Conservation (phyloP, 2,888 invertebrate genomes). For the Digitonthophagus gazella region DNA sequence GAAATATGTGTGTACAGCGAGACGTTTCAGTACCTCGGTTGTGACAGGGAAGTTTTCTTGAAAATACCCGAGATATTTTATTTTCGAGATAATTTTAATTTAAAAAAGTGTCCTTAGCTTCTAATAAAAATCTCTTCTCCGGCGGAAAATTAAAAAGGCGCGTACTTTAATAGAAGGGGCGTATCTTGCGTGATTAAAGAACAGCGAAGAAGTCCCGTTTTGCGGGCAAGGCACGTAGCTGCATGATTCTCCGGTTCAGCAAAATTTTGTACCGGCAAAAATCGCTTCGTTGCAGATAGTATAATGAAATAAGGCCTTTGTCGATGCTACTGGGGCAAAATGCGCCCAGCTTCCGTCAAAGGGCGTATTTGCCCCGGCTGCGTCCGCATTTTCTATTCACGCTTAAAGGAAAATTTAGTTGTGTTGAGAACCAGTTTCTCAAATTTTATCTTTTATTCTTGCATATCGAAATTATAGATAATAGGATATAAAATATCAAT, state of each 20-base stretch:
- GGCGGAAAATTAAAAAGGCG: background rate
- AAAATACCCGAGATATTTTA: no score
- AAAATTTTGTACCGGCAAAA: background rate
- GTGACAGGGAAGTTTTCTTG: background rate
- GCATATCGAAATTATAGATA: no score
- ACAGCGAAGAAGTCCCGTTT: background rate
- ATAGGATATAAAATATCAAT: no score
- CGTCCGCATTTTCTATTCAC: background rate
- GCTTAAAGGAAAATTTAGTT: background rate
- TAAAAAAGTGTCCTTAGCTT: no score
- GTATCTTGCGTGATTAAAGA: background rate
- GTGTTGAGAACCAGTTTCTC: no score
- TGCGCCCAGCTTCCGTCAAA: background rate
- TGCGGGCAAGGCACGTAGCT: background rate
- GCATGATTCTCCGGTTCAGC: background rate
- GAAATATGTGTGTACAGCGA: constrained; percentile 3
- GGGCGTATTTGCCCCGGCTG: background rate
- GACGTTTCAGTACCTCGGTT: background rate
- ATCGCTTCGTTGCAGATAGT: background rate
- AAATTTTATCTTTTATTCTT: no score
- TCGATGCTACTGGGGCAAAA: background rate
- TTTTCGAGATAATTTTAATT: no score
- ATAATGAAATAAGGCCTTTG: background rate
- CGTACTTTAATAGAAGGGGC: background rate
- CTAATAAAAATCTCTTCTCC: background rate